These are phyloP conservation scores for Ennomos erosarius DNA, from an alignment of 2,888 invertebrate species.

Conservation along the genomic window DNA sequence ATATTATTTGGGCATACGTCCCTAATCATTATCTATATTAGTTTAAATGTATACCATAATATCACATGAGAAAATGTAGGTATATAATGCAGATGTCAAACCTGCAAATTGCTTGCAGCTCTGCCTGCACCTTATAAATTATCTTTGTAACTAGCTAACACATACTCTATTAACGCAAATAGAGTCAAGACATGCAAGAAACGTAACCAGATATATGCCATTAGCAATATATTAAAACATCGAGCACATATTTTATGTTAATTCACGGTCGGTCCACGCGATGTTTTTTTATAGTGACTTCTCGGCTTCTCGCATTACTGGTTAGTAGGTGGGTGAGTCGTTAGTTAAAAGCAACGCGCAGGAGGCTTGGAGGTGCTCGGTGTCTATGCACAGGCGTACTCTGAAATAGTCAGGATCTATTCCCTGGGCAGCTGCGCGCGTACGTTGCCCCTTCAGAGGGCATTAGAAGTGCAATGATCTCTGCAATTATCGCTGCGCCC, in stretches of 20 bases:
- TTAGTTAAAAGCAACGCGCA: conserved; percentile 59
- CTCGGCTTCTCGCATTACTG: conserved; percentile 71
- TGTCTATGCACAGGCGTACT: conserved; percentile 66
- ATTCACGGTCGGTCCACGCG: conserved; percentile 35
- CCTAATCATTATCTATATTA: too few relatives aligned
- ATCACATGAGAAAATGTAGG: too few relatives aligned
- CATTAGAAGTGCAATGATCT: conserved; percentile 84
- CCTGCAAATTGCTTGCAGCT: conserved; percentile 14
- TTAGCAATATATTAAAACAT: conserved; percentile 37
- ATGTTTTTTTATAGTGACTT: conserved; percentile 49
- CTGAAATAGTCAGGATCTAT: conserved; percentile 84
- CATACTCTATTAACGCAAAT: conserved; percentile 5
- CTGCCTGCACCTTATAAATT: conserved; percentile 1
- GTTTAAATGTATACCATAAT: too few relatives aligned
- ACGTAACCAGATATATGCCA: conserved; percentile 31
- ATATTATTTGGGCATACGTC: too few relatives aligned
- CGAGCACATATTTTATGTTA: conserved; percentile 39
- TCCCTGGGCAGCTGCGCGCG: conserved; percentile 83
- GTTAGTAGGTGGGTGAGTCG: conserved; percentile 62
- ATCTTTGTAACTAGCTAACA: conserved; percentile 1
- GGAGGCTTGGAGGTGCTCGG: conserved; percentile 64
- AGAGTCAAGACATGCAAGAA: conserved; percentile 29
- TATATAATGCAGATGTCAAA: conserved; percentile 2
- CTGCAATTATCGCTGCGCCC: conserved; percentile 71
- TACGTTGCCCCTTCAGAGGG: conserved; percentile 80